A percentile compares a stretch with the other conserved stretches of the same genome.
These are phyloP conservation scores for Diadema setosum DNA, from an alignment of 35 echinoderm and acorn worm genomes.

Conservation along the genomic window DNA sequence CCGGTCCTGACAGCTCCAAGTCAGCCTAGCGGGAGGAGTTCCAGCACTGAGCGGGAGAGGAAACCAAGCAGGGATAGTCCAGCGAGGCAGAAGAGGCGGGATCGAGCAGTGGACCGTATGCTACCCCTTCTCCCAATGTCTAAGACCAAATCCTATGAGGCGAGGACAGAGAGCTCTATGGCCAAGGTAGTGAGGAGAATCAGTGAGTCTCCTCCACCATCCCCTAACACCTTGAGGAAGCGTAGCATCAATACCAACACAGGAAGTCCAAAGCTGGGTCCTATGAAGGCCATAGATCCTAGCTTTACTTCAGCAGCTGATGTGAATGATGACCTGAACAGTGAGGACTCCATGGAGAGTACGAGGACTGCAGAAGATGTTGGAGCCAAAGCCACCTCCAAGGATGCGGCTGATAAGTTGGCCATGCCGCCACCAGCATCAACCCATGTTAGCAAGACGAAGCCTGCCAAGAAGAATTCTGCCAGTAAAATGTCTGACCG, in stretches of 20 bases:
- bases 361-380: neutral
- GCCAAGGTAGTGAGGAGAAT: slow-evolving; percentile 56
- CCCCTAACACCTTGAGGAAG: slow-evolving; percentile 13
- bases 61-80: slow-evolving; percentile 52
- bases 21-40: slow-evolving; percentile 37
- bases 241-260: neutral
- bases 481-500: neutral
- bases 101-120: slow-evolving; percentile 44
- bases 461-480: neutral
- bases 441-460: neutral
- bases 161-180: slow-evolving; percentile 55
- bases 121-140: slow-evolving; percentile 5
- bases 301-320: neutral
- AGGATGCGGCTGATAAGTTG: slow-evolving; percentile 1
- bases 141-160: slow-evolving; percentile 73
- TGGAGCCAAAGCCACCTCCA: neutral
- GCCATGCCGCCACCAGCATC: slow-evolving; percentile 48
- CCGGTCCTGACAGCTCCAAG: neutral
- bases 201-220: neutral
- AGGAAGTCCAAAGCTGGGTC: neutral
- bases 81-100: slow-evolving; percentile 71
- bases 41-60: slow-evolving; percentile 48
- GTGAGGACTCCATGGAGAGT: neutral
- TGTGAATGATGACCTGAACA: neutral
- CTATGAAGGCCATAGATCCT: slow-evolving; percentile 34